A percentile compares a stretch with the other conserved stretches of the same genome.
These are phyloP conservation scores for Argyresthia albistria DNA, from an alignment of 2,888 invertebrate genomes.

Conservation along the genomic window DNA sequence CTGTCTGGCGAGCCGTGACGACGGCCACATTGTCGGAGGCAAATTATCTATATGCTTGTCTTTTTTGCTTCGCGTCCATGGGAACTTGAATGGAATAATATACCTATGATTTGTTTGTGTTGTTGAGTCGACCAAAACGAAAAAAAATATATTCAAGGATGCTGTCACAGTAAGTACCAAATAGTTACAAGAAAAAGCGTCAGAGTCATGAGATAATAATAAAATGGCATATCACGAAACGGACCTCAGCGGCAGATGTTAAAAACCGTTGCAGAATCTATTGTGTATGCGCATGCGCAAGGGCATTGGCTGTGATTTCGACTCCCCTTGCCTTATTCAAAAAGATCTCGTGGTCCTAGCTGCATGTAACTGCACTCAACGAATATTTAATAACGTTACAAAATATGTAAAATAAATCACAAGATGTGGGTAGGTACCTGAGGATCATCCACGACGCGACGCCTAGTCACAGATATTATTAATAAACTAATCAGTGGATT, in stretches of 20 bases:
- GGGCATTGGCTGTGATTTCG: conserved; percentile 41
- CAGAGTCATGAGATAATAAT: conserved; percentile 21
- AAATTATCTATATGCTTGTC: conserved; percentile 37
- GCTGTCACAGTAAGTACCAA: too few relatives aligned
- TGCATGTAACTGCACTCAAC: not conserved
- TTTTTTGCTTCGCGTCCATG: conserved; percentile 41
- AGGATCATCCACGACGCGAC: too few relatives aligned
- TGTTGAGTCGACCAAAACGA: not conserved
- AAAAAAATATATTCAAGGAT: too few relatives aligned
- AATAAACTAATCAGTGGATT: too few relatives aligned
- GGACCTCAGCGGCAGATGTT: conserved; percentile 49
- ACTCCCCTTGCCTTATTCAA: conserved; percentile 39
- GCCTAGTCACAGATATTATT: too few relatives aligned
- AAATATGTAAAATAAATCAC: too few relatives aligned
- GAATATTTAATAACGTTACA: too few relatives aligned
- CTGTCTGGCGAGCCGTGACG: conserved; percentile 45
- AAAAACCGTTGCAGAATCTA: conserved; percentile 63
- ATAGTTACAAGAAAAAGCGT: not conserved
- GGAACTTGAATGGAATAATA: conserved; percentile 23
- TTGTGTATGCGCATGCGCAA: conserved; percentile 41
- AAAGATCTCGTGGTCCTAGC: not conserved
- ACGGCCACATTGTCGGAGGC: conserved; percentile 27
- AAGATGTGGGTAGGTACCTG: too few relatives aligned
- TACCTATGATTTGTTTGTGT: conserved; percentile 8
- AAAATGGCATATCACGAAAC: conserved; percentile 27